These are phyloP conservation scores for Popillia japonica DNA, from an alignment of 1,140 invertebrate species.

Conservation along the genomic window DNA sequence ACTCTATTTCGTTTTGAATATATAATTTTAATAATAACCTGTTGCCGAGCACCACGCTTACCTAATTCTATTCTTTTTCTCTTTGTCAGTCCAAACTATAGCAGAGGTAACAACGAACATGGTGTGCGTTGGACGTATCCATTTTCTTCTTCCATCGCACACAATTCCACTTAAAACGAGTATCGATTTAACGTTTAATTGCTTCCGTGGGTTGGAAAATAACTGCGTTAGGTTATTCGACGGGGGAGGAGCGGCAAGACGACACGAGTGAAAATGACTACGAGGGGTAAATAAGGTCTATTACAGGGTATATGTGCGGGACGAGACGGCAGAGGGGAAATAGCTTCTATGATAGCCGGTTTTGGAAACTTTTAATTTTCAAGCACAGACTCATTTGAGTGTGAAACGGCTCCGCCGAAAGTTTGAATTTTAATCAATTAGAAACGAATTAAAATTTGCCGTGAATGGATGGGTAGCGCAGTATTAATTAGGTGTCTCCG, in stretches of 20 bases:
- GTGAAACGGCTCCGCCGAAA: not conserved
- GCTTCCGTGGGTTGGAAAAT: slow-evolving; percentile 9
- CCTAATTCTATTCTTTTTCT: not conserved
- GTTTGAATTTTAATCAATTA: slow-evolving; percentile 12
- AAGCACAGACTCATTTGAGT: not conserved
- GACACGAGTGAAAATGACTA: not conserved
- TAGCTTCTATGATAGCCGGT: not conserved
- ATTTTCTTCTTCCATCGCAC: slow-evolving; percentile 1
- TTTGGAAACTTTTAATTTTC: slow-evolving; percentile 12
- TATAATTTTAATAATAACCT: slow-evolving; percentile 6
- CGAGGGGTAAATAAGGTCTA: slow-evolving; percentile 4
- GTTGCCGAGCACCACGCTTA: not conserved
- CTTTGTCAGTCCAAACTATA: not conserved
- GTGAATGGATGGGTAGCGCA: not conserved
- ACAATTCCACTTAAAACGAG: slow-evolving; percentile 5
- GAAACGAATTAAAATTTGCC: slow-evolving; percentile 6
- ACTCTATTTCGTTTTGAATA: not conserved
- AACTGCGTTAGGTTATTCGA: not conserved
- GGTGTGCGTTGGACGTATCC: not conserved
- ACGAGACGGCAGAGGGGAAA: not conserved
- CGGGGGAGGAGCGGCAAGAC: not conserved
- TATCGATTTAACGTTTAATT: slow-evolving; percentile 7
- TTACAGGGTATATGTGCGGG: not conserved
- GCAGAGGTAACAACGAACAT: not conserved
- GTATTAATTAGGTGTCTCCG: not conserved